Conservation (phyloP, 2,888 invertebrate genomes). For the Stenodema calcarata region DNA sequence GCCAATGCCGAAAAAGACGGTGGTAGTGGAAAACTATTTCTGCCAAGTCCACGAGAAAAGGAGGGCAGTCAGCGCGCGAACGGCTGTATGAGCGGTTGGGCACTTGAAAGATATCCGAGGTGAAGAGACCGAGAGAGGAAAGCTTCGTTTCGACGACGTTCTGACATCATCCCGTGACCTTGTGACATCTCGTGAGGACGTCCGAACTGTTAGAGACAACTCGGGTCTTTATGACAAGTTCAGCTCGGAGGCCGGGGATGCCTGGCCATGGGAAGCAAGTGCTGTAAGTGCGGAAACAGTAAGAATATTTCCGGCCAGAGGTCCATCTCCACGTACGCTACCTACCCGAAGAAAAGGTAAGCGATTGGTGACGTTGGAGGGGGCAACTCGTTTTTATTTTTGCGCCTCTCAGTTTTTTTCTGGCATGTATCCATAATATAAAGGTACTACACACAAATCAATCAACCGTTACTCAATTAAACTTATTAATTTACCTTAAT, state of each 20-base stretch:
- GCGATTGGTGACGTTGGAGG: not conserved
- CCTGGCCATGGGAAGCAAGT: conserved; percentile 66
- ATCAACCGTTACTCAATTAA: no score
- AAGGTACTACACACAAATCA: no score
- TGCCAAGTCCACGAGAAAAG: conserved; percentile 24
- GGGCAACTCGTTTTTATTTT: no score
- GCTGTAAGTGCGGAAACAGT: conserved; percentile 64
- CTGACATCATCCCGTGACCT: not conserved
- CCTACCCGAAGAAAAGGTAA: conserved; percentile 49
- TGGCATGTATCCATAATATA: no score
- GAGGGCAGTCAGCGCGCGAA: conserved; percentile 11
- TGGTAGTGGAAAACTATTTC: conserved; percentile 37
- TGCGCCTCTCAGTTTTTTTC: no score
- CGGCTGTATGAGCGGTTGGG: conserved; percentile 37
- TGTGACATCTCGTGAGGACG: not conserved
- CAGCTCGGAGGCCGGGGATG: conserved; percentile 14
- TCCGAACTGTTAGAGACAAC: no score
- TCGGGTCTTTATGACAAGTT: not conserved
- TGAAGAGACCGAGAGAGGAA: not conserved
- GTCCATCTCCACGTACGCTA: conserved; percentile 51
- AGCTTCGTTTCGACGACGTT: not conserved
- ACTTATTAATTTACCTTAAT: no score
- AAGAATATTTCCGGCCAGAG: conserved; percentile 63
- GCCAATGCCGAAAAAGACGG: conserved; percentile 25
- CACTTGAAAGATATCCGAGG: not conserved